phyloP scores from a whole-genome alignment of 2,888 invertebrate species.

The Caenorhabditis becei region DNA sequence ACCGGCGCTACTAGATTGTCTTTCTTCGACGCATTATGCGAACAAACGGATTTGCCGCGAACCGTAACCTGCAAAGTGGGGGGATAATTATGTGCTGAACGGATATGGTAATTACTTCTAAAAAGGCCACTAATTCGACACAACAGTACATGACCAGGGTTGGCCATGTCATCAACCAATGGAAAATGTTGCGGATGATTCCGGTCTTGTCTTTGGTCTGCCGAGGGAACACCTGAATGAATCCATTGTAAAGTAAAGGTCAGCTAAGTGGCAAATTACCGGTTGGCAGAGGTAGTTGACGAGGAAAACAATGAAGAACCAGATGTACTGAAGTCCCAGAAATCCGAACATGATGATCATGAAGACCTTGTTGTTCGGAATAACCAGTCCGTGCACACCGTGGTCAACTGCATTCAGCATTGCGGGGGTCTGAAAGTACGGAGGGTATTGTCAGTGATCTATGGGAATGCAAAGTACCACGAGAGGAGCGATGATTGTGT shows the following conservation, averaged over 20 bases:
- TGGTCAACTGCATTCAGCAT: conserved; percentile 70
- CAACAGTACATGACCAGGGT: conserved; percentile 76
- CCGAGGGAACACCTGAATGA: conserved; percentile 72
- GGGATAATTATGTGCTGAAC: conserved; percentile 24
- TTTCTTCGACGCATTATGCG: conserved; percentile 78
- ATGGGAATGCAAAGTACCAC: conserved; percentile 61
- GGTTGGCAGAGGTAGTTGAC: conserved; percentile 74
- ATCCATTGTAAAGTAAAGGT: conserved; percentile 29
- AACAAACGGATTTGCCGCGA: conserved; percentile 77
- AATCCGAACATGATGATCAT: conserved; percentile 77
- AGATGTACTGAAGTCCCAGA: conserved; percentile 76
- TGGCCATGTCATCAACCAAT: conserved; percentile 75
- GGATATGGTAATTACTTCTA: conserved; percentile 63
- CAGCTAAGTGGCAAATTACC: conserved; percentile 51
- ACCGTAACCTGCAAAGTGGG: conserved; percentile 69
- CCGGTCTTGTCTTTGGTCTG: conserved; percentile 75
- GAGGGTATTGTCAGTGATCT: neutral
- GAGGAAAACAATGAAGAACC: conserved; percentile 74
- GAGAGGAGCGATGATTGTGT: conserved; percentile 74
- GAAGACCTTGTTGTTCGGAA: conserved; percentile 72
- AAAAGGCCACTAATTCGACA: conserved; percentile 76
- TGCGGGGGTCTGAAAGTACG: conserved; percentile 70
- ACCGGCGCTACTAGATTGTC: conserved; percentile 74
- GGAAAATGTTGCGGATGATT: conserved; percentile 75
- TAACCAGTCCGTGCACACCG: conserved; percentile 70